phyloP scores from a whole-genome alignment of 2,113 vertebrate species.

The Oplegnathus fasciatus region DNA sequence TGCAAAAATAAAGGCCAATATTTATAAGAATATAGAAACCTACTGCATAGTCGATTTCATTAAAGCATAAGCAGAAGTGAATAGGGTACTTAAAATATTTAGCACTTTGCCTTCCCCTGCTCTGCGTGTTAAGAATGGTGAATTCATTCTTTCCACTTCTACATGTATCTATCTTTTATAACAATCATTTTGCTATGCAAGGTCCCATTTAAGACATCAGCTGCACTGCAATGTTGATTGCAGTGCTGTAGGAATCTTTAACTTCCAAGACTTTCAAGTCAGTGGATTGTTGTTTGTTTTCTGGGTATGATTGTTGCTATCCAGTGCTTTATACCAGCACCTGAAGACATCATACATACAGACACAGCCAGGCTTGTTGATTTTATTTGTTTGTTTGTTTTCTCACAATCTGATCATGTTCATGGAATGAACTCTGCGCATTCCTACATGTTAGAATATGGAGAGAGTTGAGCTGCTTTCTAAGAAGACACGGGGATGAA shows the following conservation, averaged over 20 bases:
- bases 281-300: background rate
- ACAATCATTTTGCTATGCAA: background rate
- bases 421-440: background rate
- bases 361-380: background rate
- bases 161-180: background rate
- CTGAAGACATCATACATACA: background rate
- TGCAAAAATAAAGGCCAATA: background rate
- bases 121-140: background rate
- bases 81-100: background rate
- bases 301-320: background rate
- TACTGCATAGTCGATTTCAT: background rate
- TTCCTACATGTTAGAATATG: background rate
- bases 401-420: background rate
- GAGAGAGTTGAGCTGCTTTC: slow-evolving; percentile 12
- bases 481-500: slow-evolving; percentile 21
- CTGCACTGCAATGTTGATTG: background rate
- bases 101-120: background rate
- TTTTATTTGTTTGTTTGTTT: background rate
- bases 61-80: background rate
- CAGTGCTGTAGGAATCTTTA: background rate
- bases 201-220: background rate
- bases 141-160: background rate
- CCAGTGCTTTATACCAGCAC: background rate
- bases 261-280: background rate
- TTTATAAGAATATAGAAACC: background rate